A percentile compares a stretch with the other conserved stretches of the same genome.
phyloP scores from a whole-genome alignment of 2,888 invertebrate genomes.

The Clusia tigrina region DNA sequence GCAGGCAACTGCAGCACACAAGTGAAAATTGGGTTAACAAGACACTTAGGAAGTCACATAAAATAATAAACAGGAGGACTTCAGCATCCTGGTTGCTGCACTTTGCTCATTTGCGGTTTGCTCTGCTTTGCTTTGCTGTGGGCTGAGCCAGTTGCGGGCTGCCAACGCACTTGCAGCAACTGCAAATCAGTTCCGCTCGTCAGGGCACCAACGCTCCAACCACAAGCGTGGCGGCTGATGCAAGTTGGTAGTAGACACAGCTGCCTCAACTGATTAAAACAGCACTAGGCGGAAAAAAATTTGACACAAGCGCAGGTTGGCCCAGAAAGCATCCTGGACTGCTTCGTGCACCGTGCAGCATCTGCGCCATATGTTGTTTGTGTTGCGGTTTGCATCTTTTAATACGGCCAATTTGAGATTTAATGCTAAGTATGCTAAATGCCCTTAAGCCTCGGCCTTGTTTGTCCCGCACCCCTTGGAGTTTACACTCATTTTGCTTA shows the following conservation, averaged over 20 bases:
- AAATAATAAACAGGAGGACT: not conserved
- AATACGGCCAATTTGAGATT: not conserved
- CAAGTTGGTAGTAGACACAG: not conserved
- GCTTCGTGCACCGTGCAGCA: too few relatives aligned
- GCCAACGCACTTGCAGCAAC: not conserved
- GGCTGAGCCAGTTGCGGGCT: too few relatives aligned
- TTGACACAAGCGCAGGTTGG: too few relatives aligned
- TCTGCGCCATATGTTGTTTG: conserved; percentile 1
- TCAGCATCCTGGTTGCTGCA: conserved; percentile 4
- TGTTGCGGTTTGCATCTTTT: not conserved
- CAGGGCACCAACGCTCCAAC: not conserved
- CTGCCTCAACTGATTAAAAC: too few relatives aligned
- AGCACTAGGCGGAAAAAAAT: too few relatives aligned
- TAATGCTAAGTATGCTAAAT: not conserved
- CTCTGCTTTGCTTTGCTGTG: too few relatives aligned
- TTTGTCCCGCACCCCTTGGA: conserved; percentile 7
- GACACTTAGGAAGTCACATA: not conserved
- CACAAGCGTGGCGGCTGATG: not conserved
- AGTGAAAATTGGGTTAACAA: conserved; percentile 6
- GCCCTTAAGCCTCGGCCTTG: not conserved
- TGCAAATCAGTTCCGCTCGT: not conserved
- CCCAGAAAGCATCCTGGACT: not conserved
- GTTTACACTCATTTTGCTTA: too few relatives aligned
- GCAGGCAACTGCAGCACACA: not conserved
- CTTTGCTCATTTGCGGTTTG: not conserved